phyloP scores from a whole-genome alignment of 2,888 invertebrate genomes.

The Drosophila multiciliata region DNA sequence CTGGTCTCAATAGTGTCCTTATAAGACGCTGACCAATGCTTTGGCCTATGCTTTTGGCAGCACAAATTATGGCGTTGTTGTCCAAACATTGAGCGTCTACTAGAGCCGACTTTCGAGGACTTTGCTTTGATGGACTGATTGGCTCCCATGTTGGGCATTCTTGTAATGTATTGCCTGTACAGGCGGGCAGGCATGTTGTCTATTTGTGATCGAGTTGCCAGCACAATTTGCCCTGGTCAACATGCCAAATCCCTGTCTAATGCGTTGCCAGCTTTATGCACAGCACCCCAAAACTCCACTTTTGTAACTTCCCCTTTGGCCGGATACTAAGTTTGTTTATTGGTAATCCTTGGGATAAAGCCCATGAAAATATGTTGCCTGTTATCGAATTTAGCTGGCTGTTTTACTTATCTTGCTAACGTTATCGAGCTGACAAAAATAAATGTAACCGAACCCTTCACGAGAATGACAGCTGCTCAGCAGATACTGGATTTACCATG shows the following conservation, averaged over 20 bases:
- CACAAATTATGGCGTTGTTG: constrained; percentile 68
- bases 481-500: not conserved
- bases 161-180: constrained; percentile 22
- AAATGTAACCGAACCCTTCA: not conserved
- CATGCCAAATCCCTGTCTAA: constrained; percentile 48
- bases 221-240: constrained; percentile 14
- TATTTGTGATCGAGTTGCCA: constrained; percentile 26
- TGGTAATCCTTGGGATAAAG: constrained; percentile 30
- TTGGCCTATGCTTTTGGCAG: constrained; percentile 69
- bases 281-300: constrained; percentile 19
- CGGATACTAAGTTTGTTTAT: constrained; percentile 24
- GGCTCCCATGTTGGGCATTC: constrained; percentile 38
- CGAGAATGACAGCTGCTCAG: not conserved
- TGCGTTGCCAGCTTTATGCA: constrained; percentile 28
- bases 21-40: constrained; percentile 49
- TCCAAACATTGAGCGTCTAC: constrained; percentile 42
- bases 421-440: not conserved
- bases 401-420: not conserved
- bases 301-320: not conserved
- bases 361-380: constrained; percentile 19
- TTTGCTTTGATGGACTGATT: constrained; percentile 57
- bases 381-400: constrained; percentile 13
- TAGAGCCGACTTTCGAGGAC: constrained; percentile 44
- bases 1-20: constrained; percentile 52
- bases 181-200: constrained; percentile 4